These are phyloP conservation scores for chimpanzee (Pan troglodytes) DNA, from an alignment of 2,113 vertebrate genomes.

Conservation along the genomic window NHGRI_mPanTro3-v2.1_pri NC_072414.2:24960501-24961000, in stretches of 20 bases:
- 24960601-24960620: background rate
- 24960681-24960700: background rate
- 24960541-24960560: background rate
- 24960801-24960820: background rate
- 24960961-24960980: background rate
- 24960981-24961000: background rate
- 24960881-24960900: background rate
- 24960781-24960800: background rate
- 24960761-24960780: background rate
- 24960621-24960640: background rate
- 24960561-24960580: background rate
- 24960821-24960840: background rate
- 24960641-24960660: background rate
- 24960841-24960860: background rate
- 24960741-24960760: background rate
- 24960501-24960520: conserved; percentile 11
- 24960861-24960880: background rate
- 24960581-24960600: background rate
- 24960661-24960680: background rate
- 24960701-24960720: background rate
- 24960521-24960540: background rate
- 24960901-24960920: background rate
- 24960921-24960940: background rate
- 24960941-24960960: background rate
- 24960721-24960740: background rate